Evolutionary conservation across 2,797 vertebrate genomes (phyloP).

Genomic region (Antrozous pallidus): DNA sequence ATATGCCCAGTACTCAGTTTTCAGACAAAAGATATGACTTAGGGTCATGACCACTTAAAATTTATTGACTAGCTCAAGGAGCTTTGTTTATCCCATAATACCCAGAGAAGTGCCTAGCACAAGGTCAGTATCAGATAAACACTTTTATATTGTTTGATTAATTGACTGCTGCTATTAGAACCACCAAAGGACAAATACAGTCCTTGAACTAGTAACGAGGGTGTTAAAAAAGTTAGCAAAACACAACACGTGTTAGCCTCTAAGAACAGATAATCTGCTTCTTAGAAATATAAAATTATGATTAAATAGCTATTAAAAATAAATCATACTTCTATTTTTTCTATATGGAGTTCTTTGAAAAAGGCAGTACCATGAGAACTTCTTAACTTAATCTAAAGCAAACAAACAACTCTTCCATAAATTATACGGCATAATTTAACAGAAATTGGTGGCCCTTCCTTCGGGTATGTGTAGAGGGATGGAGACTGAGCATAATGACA

Average conservation of each 20-base stretch:
- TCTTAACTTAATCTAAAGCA: slow-evolving; percentile 20
- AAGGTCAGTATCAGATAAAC: slow-evolving; percentile 44
- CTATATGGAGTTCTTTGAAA: background rate
- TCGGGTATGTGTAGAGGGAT: background rate
- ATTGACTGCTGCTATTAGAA: slow-evolving; percentile 43
- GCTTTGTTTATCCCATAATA: slow-evolving; percentile 4
- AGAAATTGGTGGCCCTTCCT: background rate
- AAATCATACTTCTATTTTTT: background rate
- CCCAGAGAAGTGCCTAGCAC: background rate
- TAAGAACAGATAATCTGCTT: background rate
- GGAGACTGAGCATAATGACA: background rate
- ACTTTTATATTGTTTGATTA: slow-evolving; percentile 39
- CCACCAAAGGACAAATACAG: slow-evolving; percentile 21
- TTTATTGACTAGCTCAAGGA: slow-evolving; percentile 17
- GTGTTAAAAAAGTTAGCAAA: slow-evolving; percentile 23
- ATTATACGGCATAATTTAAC: background rate
- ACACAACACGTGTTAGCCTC: background rate
- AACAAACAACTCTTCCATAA: background rate
- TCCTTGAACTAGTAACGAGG: slow-evolving; percentile 18
- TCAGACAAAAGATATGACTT: slow-evolving; percentile 26
- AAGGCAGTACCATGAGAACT: background rate
- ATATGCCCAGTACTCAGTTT: background rate
- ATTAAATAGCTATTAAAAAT: slow-evolving; percentile 11
- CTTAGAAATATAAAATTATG: slow-evolving; percentile 22
- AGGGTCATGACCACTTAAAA: slow-evolving; percentile 43